phyloP scores from a whole-genome alignment of 2,888 invertebrate species.

The Perizoma flavofasciatum region DNA sequence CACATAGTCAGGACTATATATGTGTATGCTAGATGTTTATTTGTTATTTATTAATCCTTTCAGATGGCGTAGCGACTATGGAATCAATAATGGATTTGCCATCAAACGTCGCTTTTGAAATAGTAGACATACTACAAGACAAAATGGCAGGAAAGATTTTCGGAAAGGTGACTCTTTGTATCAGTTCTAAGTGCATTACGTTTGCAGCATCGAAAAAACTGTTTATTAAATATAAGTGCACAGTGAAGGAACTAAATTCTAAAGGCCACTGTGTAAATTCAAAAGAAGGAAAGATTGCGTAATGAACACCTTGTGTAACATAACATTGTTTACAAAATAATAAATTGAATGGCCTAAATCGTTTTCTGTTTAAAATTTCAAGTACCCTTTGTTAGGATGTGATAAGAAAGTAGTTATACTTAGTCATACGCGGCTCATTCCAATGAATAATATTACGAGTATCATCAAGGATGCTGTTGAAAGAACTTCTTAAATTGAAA shows the following conservation, averaged over 20 bases:
- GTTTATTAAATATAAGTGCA: constrained; percentile 67
- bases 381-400: constrained; percentile 32
- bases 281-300: constrained; percentile 58
- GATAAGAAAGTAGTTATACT: constrained; percentile 38
- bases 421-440: constrained; percentile 11
- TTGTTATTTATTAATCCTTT: constrained; percentile 39
- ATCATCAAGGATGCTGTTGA: constrained; percentile 5
- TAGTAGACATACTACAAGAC: constrained; percentile 72
- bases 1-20: neutral
- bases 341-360: constrained; percentile 43
- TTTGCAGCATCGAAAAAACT: constrained; percentile 65
- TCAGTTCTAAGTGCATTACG: constrained; percentile 67
- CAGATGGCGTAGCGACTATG: constrained; percentile 71
- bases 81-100: constrained; percentile 75
- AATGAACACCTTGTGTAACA: constrained; percentile 41
- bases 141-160: constrained; percentile 71
- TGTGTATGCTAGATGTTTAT: neutral
- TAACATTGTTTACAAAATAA: constrained; percentile 55
- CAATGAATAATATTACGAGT: constrained; percentile 8
- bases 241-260: constrained; percentile 57
- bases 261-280: constrained; percentile 65
- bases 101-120: constrained; percentile 68
- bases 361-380: constrained; percentile 44
- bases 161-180: constrained; percentile 73
- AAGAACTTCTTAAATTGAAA: constrained; percentile 15